These are phyloP conservation scores for Heterodera carotae DNA, from an alignment of 1,140 invertebrate species.

Conservation along the genomic window DNA sequence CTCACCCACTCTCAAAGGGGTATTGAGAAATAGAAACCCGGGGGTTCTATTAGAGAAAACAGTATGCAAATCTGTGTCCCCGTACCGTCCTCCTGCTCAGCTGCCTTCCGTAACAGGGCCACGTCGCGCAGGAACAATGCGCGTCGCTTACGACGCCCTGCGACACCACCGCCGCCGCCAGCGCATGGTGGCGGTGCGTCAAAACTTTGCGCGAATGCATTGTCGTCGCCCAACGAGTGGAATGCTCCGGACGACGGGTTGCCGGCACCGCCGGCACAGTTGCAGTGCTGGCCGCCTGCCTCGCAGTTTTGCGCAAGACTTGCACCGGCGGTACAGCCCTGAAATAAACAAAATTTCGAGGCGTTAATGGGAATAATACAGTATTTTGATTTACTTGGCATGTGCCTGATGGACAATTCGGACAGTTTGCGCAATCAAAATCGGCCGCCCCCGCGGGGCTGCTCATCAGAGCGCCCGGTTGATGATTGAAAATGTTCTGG, in stretches of 20 bases:
- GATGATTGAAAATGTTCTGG: slow-evolving; percentile 28
- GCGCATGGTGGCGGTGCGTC: not conserved
- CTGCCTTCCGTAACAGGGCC: not conserved
- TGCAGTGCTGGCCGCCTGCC: not conserved
- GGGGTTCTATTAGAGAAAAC: no score
- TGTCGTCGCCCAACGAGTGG: not conserved
- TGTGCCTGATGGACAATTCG: not conserved
- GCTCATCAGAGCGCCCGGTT: not conserved
- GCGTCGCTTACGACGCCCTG: not conserved
- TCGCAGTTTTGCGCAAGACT: not conserved
- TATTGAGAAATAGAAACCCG: no score
- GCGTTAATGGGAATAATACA: no score
- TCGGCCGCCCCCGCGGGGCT: slow-evolving; percentile 3
- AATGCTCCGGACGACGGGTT: not conserved
- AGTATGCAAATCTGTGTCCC: no score
- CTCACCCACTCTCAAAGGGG: no score
- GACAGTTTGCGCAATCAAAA: slow-evolving; percentile 15
- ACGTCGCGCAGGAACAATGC: not conserved
- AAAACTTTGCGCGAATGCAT: slow-evolving; percentile 4
- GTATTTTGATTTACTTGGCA: not conserved
- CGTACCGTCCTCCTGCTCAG: not conserved
- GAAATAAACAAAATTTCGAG: no score
- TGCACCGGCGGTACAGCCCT: not conserved
- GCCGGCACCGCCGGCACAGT: not conserved
- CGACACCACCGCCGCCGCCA: not conserved